Conservation (phyloP, 2,113 vertebrate species). For the Eupsittula cactorum region DNA sequence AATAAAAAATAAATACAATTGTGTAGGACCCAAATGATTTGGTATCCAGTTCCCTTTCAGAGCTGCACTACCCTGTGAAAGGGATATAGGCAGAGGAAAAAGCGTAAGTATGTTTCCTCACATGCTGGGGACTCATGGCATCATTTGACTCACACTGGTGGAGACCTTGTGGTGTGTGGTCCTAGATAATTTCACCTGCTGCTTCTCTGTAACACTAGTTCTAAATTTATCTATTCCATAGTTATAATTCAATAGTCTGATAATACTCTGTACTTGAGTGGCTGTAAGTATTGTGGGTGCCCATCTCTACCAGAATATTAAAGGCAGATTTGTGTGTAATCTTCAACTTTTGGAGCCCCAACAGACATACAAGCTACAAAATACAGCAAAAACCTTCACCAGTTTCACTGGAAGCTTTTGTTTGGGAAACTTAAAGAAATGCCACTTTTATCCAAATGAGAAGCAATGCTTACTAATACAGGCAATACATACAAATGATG, state of each 20-base stretch:
- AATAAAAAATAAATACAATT: not conserved
- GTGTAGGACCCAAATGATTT: not conserved
- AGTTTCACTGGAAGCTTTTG: constrained; percentile 7
- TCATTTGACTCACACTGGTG: not conserved
- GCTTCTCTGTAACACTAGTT: not conserved
- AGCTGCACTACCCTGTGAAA: not conserved
- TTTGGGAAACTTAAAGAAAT: not conserved
- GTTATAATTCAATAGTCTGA: not conserved
- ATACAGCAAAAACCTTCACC: not conserved
- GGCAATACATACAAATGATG: constrained; percentile 47
- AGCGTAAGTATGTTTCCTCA: not conserved
- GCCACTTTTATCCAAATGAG: not conserved
- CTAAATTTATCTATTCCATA: not conserved
- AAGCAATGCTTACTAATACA: not conserved
- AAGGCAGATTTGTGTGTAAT: not conserved
- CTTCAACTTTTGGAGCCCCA: not conserved
- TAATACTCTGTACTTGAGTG: not conserved
- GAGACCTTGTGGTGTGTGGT: not conserved
- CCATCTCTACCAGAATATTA: not conserved
- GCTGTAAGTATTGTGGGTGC: not conserved
- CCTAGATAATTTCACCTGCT: not conserved
- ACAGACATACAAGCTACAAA: not conserved
- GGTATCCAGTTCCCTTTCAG: not conserved
- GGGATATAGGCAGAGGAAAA: not conserved
- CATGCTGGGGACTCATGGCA: not conserved